A percentile compares a stretch with the other conserved stretches of the same genome.
Conservation (phyloP, 2,113 vertebrate species). For the Loxodonta africana region DNA sequence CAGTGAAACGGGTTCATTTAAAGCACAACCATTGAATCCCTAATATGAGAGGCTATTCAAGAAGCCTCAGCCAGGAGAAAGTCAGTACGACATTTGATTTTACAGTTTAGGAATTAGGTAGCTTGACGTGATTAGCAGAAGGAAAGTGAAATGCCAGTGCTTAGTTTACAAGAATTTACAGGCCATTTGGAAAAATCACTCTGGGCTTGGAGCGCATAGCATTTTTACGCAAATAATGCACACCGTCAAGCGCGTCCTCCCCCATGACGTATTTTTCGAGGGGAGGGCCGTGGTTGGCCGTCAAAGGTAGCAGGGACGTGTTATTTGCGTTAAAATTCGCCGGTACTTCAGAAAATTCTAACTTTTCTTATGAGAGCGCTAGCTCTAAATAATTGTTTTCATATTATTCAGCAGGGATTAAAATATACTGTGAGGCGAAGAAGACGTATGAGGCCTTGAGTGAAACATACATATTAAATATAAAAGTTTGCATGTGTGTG, state of each 20-base stretch:
- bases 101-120: neutral
- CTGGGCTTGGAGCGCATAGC: neutral
- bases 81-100: conserved; percentile 46
- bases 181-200: conserved; percentile 49
- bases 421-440: neutral
- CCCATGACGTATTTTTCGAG: no score
- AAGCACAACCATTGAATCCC: conserved; percentile 61
- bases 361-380: neutral
- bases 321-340: no score
- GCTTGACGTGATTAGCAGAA: neutral
- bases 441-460: neutral
- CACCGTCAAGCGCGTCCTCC: no score
- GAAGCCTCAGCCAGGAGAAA: conserved; percentile 68
- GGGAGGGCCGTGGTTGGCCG: no score
- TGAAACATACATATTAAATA: conserved; percentile 17
- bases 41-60: conserved; percentile 50
- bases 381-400: conserved; percentile 54
- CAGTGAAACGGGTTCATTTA: conserved; percentile 55
- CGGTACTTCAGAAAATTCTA: conserved; percentile 11
- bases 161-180: conserved; percentile 55
- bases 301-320: no score
- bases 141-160: conserved; percentile 68
- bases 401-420: conserved; percentile 45
- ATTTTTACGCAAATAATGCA: no score
- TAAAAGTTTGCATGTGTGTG: neutral